A percentile compares a stretch with the other conserved stretches of the same genome.
phyloP scores from a whole-genome alignment of 2,888 invertebrate genomes.

The Pecten maximus region DNA sequence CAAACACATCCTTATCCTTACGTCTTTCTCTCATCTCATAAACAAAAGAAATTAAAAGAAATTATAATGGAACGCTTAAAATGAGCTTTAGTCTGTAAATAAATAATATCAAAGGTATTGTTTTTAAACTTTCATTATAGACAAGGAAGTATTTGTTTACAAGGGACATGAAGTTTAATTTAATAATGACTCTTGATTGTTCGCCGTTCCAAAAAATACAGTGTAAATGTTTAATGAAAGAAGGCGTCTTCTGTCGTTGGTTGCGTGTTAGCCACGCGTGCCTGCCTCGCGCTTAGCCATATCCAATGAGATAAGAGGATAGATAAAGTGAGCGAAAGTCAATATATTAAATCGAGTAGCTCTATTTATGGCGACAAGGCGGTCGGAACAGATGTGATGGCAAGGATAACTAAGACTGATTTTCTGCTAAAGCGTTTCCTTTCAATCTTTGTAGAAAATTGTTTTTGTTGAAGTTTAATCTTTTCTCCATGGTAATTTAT shows the following conservation, averaged over 20 bases:
- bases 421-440: neutral
- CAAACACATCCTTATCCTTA: neutral
- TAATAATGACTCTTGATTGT: neutral
- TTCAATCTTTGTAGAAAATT: neutral
- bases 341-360: neutral
- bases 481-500: constrained; percentile 22
- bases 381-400: neutral
- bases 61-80: neutral
- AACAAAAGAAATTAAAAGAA: constrained; percentile 15
- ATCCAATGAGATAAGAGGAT: constrained; percentile 9
- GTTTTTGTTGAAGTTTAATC: neutral
- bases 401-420: neutral
- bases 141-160: neutral
- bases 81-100: neutral
- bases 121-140: neutral
- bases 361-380: neutral
- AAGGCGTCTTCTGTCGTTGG: neutral
- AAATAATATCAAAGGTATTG: neutral
- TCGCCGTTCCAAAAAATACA: neutral
- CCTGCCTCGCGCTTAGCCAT: constrained; percentile 15
- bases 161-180: neutral
- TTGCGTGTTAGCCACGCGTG: neutral
- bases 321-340: neutral
- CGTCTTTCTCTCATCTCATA: neutral
- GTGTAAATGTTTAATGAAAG: constrained; percentile 24